Percentiles rank a stretch among this genome's conserved stretches.
phyloP scores from a whole-genome alignment of 2,797 vertebrate species.

The Clangula hyemalis region DNA sequence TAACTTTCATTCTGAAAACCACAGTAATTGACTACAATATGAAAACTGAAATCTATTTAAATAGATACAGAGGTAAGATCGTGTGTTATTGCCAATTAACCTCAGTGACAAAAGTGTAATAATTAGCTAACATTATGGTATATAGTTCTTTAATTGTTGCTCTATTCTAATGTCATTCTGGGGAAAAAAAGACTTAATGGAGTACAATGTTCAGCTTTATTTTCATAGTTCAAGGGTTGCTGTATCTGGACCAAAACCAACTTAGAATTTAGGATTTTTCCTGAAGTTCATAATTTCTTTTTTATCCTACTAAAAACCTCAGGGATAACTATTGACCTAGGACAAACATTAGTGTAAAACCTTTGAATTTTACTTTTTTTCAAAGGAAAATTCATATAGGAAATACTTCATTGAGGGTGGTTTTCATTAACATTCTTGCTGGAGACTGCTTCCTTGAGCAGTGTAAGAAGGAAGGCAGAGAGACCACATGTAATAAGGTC shows the following conservation, averaged over 20 bases:
- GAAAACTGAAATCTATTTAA: constrained; percentile 21
- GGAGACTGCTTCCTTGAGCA: not conserved
- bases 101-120: not conserved
- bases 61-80: not conserved
- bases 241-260: not conserved
- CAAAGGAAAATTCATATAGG: not conserved
- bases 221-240: not conserved
- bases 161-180: not conserved
- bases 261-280: not conserved
- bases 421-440: constrained; percentile 63
- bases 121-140: not conserved
- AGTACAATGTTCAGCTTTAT: not conserved
- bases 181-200: not conserved
- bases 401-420: not conserved
- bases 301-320: not conserved
- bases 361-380: not conserved
- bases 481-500: constrained; percentile 26
- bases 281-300: not conserved
- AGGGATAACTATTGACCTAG: not conserved
- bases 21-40: not conserved
- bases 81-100: not conserved
- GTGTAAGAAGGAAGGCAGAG: constrained; percentile 7
- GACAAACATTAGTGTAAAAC: not conserved
- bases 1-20: not conserved
- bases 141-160: not conserved